Evolutionary conservation across 2,797 vertebrate species (phyloP).

Genomic region (Muraenolepis orangiensis): DNA sequence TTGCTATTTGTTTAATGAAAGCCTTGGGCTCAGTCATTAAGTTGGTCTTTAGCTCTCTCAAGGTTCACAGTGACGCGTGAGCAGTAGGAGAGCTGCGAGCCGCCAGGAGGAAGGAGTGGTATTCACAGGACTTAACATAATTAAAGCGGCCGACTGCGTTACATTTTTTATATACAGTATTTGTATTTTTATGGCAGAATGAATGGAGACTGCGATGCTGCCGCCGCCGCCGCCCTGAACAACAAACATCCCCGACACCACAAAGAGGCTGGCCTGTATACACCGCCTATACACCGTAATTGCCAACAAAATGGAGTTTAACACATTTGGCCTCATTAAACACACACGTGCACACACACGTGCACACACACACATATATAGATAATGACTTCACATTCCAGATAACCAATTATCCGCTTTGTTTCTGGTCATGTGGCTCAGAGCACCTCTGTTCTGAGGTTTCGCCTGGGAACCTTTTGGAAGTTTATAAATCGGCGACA

Average conservation of each 20-base stretch:
- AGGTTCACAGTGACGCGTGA: background rate
- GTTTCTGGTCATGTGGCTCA: conserved; percentile 5
- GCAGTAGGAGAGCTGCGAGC: background rate
- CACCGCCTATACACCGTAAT: background rate
- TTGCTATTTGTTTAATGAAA: conserved; percentile 1
- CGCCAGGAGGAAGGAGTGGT: background rate
- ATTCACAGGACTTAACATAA: background rate
- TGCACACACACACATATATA: conserved; percentile 7
- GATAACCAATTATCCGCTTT: conserved; percentile 2
- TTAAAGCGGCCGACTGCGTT: conserved; percentile 5
- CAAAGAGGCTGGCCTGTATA: background rate
- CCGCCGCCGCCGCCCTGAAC: background rate
- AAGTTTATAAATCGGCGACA: conserved; percentile 19
- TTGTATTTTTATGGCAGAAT: background rate
- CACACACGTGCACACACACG: no score
- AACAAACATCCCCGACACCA: background rate
- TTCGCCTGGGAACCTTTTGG: background rate
- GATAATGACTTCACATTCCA: conserved; percentile 26
- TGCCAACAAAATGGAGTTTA: conserved; percentile 10
- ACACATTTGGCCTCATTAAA: background rate
- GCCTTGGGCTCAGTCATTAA: conserved; percentile 15
- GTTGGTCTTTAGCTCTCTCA: conserved; percentile 14
- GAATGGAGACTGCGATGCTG: background rate
- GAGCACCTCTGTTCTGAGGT: background rate
- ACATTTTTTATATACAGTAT: conserved; percentile 4